Percentiles rank a stretch among this genome's conserved stretches.
phyloP scores from a whole-genome alignment of 2,797 vertebrate species.

The Takifugu ocellatus region DNA sequence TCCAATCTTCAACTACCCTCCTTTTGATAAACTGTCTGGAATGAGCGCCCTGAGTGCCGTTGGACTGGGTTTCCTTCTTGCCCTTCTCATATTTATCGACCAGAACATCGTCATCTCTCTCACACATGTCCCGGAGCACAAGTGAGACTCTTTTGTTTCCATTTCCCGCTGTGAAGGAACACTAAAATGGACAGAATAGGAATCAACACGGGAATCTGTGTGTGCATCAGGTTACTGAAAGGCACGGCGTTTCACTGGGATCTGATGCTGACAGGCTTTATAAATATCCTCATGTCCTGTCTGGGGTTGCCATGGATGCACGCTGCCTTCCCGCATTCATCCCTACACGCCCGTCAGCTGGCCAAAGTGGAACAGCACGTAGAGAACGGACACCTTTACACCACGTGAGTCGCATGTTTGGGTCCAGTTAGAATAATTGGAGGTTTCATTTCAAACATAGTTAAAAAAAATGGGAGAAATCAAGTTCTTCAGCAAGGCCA shows the following conservation, averaged over 20 bases:
- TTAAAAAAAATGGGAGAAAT: too few relatives aligned
- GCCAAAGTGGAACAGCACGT: constrained; percentile 90
- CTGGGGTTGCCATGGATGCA: constrained; percentile 97
- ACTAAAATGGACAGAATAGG: neutral
- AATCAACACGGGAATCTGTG: constrained; percentile 1
- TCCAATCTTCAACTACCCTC: constrained; percentile 80
- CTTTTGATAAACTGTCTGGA: constrained; percentile 79
- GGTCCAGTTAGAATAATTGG: too few relatives aligned
- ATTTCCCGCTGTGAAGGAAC: neutral
- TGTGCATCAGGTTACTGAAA: constrained; percentile 83
- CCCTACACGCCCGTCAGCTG: constrained; percentile 89
- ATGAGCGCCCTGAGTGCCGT: constrained; percentile 79
- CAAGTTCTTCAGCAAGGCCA: too few relatives aligned
- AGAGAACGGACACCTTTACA: constrained; percentile 88
- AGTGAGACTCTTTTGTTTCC: constrained; percentile 67
- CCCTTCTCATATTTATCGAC: constrained; percentile 94
- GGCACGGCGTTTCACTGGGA: constrained; percentile 97
- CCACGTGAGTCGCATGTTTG: constrained; percentile 79
- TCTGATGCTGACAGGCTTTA: constrained; percentile 89
- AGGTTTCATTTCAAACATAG: too few relatives aligned
- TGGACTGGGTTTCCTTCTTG: constrained; percentile 88
- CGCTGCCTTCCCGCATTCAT: constrained; percentile 92
- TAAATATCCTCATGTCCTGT: constrained; percentile 90
- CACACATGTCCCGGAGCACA: constrained; percentile 90
- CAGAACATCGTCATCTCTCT: constrained; percentile 95